These are phyloP conservation scores for Lasioglossum pauxillum DNA, from an alignment of 2,888 invertebrate species.

Conservation along the genomic window DNA sequence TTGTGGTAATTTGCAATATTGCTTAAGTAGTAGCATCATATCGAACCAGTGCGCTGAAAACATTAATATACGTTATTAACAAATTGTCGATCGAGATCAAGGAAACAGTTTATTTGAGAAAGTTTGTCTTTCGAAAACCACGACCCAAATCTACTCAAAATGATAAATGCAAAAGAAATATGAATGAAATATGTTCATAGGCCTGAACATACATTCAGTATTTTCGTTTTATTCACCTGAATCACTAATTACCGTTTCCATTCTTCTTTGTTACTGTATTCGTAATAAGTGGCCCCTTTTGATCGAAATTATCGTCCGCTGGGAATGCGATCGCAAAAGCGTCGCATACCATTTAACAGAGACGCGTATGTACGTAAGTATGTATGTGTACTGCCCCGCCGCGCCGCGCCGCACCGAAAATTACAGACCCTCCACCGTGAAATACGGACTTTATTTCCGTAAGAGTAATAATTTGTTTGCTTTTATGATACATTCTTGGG, in stretches of 20 bases:
- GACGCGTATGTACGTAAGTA: neutral
- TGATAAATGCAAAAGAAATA: neutral
- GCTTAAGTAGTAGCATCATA: no score
- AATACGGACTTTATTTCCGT: slow-evolving; percentile 52
- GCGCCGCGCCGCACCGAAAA: slow-evolving; percentile 73
- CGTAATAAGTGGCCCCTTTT: neutral
- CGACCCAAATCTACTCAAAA: neutral
- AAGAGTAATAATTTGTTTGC: slow-evolving; percentile 65
- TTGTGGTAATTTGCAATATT: no score
- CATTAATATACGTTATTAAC: no score
- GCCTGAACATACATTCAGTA: neutral
- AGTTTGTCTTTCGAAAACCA: no score
- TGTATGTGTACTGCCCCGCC: slow-evolving; percentile 68
- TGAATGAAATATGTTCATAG: neutral
- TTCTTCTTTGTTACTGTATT: neutral
- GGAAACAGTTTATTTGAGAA: no score
- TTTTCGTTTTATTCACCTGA: neutral
- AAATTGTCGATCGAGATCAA: no score
- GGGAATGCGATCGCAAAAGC: slow-evolving; percentile 69
- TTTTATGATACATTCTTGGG: slow-evolving; percentile 55
- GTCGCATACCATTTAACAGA: slow-evolving; percentile 20
- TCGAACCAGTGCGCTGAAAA: no score
- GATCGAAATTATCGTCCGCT: neutral
- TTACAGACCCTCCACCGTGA: slow-evolving; percentile 75
- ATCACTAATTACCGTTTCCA: neutral